phyloP scores from a whole-genome alignment of 2,888 invertebrate genomes.

The Argynnis bischoffii region DNA sequence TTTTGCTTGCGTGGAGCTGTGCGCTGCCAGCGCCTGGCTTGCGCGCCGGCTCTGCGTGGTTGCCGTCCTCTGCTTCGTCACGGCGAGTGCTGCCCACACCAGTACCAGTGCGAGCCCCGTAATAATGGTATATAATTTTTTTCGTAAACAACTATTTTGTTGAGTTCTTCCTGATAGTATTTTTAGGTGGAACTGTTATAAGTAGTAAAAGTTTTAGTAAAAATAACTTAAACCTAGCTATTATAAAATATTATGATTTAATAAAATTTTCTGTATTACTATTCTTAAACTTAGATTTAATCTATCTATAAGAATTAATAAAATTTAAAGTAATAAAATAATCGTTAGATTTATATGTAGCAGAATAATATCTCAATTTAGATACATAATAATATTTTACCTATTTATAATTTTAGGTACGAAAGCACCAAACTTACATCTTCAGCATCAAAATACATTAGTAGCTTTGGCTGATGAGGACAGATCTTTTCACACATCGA shows the following conservation, averaged over 20 bases:
- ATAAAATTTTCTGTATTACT: no score
- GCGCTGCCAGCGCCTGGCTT: constrained; percentile 88
- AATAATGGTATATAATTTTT: constrained; percentile 33
- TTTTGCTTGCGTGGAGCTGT: constrained; percentile 89
- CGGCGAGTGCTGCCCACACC: constrained; percentile 92
- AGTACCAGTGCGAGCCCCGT: constrained; percentile 87
- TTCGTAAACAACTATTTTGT: no score
- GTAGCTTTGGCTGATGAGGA: constrained; percentile 53
- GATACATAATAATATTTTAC: not conserved
- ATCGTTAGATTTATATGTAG: no score
- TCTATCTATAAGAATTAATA: no score
- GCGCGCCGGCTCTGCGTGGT: constrained; percentile 88
- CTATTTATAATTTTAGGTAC: constrained; percentile 36
- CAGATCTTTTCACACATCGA: constrained; percentile 56
- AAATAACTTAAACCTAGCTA: no score
- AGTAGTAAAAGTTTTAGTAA: not conserved
- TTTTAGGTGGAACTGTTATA: no score
- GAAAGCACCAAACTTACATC: constrained; percentile 28
- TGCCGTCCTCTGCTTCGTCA: constrained; percentile 88
- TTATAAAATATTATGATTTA: no score
- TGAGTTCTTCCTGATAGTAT: not conserved
- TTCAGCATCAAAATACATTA: constrained; percentile 47
- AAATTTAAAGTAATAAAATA: no score
- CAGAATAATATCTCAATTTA: no score
- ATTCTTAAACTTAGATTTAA: no score